Conservation (phyloP, 2,888 invertebrate species). For the Mellilla xanthometata region DNA sequence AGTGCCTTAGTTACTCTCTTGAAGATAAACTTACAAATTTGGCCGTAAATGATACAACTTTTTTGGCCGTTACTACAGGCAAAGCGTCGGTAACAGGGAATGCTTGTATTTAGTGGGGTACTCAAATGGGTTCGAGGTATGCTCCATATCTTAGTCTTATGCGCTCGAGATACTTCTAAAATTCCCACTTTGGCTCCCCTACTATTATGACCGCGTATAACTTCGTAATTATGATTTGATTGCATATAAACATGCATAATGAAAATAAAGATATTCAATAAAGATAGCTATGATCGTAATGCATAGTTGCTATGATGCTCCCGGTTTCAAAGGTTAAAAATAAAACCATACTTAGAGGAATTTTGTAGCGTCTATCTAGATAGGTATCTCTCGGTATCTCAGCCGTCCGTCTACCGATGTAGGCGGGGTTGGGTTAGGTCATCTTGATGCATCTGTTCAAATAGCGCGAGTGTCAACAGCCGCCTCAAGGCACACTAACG, state of each 20-base stretch:
- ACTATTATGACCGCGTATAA: conserved; percentile 7
- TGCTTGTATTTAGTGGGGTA: too few relatives aligned
- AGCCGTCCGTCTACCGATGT: conserved; percentile 6
- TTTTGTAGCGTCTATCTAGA: conserved; percentile 3
- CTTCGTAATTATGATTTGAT: conserved; percentile 7
- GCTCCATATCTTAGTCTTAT: too few relatives aligned
- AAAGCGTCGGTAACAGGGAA: too few relatives aligned
- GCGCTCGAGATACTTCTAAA: too few relatives aligned
- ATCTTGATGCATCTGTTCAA: conserved; percentile 14
- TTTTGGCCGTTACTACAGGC: too few relatives aligned
- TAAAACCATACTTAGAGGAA: conserved; percentile 1
- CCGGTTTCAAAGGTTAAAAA: neutral
- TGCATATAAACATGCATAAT: neutral
- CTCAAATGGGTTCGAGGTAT: too few relatives aligned
- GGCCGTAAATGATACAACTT: too few relatives aligned
- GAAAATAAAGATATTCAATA: neutral
- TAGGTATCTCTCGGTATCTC: conserved; percentile 4
- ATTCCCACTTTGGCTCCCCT: too few relatives aligned
- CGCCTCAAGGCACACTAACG: conserved; percentile 11
- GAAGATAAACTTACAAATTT: too few relatives aligned
- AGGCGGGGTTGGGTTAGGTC: conserved; percentile 13
- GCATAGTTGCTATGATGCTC: neutral
- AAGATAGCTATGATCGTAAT: neutral
- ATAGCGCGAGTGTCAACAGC: conserved; percentile 14
- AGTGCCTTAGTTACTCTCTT: too few relatives aligned